phyloP scores from a whole-genome alignment of 2,797 vertebrate genomes.

The Tadarida brasiliensis region DNA sequence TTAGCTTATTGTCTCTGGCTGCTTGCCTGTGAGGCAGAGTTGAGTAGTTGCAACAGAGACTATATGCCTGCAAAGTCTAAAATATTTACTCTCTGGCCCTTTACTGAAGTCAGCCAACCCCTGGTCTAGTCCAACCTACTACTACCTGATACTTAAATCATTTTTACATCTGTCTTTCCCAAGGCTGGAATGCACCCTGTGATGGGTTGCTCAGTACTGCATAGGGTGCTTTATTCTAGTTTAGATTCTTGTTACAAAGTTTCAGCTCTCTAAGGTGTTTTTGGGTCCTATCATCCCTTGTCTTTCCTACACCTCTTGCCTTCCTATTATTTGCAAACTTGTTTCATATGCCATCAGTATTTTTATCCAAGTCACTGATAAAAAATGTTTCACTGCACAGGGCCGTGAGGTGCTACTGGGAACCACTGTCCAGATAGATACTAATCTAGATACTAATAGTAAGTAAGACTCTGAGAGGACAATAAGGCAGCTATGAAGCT shows the following conservation, averaged over 20 bases:
- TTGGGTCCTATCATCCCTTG: background rate
- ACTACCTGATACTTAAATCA: background rate
- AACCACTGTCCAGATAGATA: background rate
- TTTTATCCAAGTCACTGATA: slow-evolving; percentile 1
- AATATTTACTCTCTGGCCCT: background rate
- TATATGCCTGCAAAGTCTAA: background rate
- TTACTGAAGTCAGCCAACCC: background rate
- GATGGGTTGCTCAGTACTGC: background rate
- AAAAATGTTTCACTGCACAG: background rate
- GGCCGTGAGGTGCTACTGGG: background rate
- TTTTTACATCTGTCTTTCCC: background rate
- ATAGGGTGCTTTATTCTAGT: background rate
- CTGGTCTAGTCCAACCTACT: background rate
- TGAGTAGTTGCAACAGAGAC: background rate
- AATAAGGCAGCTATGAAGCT: background rate
- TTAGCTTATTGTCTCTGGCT: background rate
- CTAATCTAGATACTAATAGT: background rate
- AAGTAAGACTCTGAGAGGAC: background rate
- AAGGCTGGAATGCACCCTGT: background rate
- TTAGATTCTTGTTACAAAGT: background rate
- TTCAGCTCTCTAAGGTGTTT: background rate
- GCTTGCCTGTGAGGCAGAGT: background rate
- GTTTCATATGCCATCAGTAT: background rate
- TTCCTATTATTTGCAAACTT: background rate
- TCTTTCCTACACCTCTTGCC: background rate